phyloP scores from a whole-genome alignment of 2,113 vertebrate genomes.

The Xyrauchen texanus region DNA sequence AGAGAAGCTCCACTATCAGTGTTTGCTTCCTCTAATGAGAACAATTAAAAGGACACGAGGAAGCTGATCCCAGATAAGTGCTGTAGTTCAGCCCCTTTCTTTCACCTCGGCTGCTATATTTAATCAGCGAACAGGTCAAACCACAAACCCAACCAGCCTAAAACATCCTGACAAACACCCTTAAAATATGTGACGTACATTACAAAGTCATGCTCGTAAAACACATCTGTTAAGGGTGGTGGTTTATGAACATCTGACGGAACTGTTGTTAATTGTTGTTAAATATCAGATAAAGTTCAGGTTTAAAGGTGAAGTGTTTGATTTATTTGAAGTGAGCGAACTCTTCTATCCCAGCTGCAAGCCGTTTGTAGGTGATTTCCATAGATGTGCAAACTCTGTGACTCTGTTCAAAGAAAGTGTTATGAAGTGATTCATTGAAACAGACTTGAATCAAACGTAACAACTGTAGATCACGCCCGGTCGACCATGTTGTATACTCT shows the following conservation, averaged over 20 bases:
- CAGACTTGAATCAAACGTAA: too few relatives aligned
- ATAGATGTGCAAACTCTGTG: too few relatives aligned
- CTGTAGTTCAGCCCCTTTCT: background rate
- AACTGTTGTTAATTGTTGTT: background rate
- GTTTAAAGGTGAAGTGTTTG: too few relatives aligned
- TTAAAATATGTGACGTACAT: background rate
- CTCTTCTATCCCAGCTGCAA: too few relatives aligned
- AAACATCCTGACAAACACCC: slow-evolving; percentile 2
- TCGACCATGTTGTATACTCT: too few relatives aligned
- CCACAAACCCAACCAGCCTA: slow-evolving; percentile 33
- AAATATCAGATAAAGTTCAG: too few relatives aligned
- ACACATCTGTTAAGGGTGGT: background rate
- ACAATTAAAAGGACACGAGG: slow-evolving; percentile 20
- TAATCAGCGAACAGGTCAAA: slow-evolving; percentile 53
- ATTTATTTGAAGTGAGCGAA: too few relatives aligned
- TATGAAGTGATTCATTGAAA: too few relatives aligned
- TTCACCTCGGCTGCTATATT: slow-evolving; percentile 50
- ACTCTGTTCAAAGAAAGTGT: too few relatives aligned
- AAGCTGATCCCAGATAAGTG: slow-evolving; percentile 19
- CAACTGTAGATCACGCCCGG: too few relatives aligned
- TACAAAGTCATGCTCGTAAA: background rate
- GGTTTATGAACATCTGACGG: background rate
- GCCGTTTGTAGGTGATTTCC: too few relatives aligned
- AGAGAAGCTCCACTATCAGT: background rate
- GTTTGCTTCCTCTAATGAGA: slow-evolving; percentile 25